Base-by-base conservation (phyloP, 2,113 vertebrate species). In the Cichladusa arquata region DNA sequence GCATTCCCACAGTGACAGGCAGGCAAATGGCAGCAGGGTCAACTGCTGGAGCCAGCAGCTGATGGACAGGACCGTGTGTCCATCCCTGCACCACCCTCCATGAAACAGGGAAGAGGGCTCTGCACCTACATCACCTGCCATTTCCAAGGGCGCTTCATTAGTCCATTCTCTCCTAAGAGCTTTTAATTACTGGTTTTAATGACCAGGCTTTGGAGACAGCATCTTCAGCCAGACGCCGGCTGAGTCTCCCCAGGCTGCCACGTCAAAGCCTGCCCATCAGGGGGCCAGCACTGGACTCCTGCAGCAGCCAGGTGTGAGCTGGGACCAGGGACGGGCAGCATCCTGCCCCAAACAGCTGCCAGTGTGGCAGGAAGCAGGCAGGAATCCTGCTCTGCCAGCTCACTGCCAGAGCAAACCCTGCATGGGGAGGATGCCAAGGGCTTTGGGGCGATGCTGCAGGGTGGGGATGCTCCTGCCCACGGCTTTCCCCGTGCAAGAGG, bases 181-280 rank as follows among this genome's bases (percentile, higher is more conserved):
- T 84, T 74, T 94, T 89, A 91, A 92, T 95, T 92, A 84, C 0
- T 11, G 0, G 76, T 38, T 23, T 76, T 73, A 85, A 87, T 6
- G 40, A 80, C n/a, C 53, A 80, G 44, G 19, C 53, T 60, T 80
- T 62, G 53, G 44, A 91, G 79, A 83, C 44, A 40, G 62, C 45
- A 69, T 53, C 80, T 83, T 86, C 0, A 0, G 65, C 51, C 60
- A 90, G 56, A 74, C 0, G 0, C 42, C 0, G 0, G 34, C 56
- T 56, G 76, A 64, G n/a, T 66, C 34, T 83, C 45, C 22, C 31
- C 1, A 2, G 48, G 66, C 62, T 86, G 62, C 71, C 71, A 69
- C 0, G 3, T 33, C 72, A 53, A 42, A 70, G 40, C 48, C 79
- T 69, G 79, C 31, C 62, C 12, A 22, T 40, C 54, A 48, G 20